Conservation (phyloP, 1,140 invertebrate genomes). For the Oppia nitens region DNA sequence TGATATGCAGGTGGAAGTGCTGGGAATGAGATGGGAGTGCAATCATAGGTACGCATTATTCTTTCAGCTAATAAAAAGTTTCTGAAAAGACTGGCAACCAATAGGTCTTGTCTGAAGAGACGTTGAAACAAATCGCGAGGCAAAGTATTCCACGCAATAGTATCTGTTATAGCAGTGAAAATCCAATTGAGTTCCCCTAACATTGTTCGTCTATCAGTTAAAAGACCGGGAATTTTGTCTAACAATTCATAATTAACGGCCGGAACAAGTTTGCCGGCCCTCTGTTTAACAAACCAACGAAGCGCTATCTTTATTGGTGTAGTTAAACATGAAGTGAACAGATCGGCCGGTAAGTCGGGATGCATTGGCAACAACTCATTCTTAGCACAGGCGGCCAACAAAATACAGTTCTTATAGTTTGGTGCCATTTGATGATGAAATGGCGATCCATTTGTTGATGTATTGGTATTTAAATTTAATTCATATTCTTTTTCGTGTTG, state of each 20-base stretch:
- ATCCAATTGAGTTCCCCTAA: slow-evolving; percentile 99
- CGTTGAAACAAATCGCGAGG: slow-evolving; percentile 87
- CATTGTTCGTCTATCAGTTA: slow-evolving; percentile 89
- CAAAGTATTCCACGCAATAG: slow-evolving; percentile 97
- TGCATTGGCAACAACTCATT: slow-evolving; percentile 91
- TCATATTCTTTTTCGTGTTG: slow-evolving; percentile 77
- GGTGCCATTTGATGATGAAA: background rate
- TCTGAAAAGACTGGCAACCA: slow-evolving; percentile 93
- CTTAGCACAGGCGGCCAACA: slow-evolving; percentile 79
- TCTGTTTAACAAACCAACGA: slow-evolving; percentile 80
- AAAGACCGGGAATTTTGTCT: slow-evolving; percentile 84
- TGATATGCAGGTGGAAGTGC: slow-evolving; percentile 73
- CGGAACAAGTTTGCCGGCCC: slow-evolving; percentile 58
- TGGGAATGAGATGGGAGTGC: slow-evolving; percentile 78
- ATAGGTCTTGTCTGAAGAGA: slow-evolving; percentile 86
- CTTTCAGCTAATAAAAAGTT: slow-evolving; percentile 93
- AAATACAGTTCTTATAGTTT: slow-evolving; percentile 73
- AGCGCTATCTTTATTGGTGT: slow-evolving; percentile 94
- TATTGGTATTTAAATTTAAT: slow-evolving; percentile 29
- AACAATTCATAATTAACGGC: slow-evolving; percentile 62
- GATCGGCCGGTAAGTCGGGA: slow-evolving; percentile 91
- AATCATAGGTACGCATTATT: slow-evolving; percentile 90
- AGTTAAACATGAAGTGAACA: slow-evolving; percentile 94
- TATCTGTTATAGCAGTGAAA: slow-evolving; percentile 98
- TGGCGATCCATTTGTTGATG: background rate